A percentile compares a stretch with the other conserved stretches of the same genome.
Evolutionary conservation across 2,888 invertebrate species (phyloP).

Genomic region (Pyralis farinalis): DNA sequence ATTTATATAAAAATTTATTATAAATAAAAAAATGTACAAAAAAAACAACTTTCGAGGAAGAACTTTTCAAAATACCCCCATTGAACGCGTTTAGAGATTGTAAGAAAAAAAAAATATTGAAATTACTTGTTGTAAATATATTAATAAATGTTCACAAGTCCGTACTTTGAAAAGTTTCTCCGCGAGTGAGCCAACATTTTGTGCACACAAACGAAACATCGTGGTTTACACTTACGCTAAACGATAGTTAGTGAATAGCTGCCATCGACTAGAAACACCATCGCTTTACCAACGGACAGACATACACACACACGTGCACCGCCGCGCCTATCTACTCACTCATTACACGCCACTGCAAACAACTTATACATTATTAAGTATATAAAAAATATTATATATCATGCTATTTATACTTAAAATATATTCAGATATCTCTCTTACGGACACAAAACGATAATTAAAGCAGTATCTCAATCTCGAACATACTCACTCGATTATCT

Average conservation of each 20-base stretch:
- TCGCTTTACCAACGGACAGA: slow-evolving; percentile 1
- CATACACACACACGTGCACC: slow-evolving; percentile 25
- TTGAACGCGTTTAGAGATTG: too few species aligned
- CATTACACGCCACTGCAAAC: slow-evolving; percentile 8
- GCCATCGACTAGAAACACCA: slow-evolving; percentile 47
- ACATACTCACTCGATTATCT: too few species aligned
- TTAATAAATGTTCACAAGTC: too few species aligned
- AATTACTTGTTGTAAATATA: too few species aligned
- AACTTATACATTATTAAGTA: slow-evolving; percentile 3
- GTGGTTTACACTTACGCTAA: slow-evolving; percentile 13
- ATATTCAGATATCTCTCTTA: slow-evolving; percentile 1
- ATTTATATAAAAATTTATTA: slow-evolving; percentile 21
- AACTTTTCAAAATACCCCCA: too few species aligned
- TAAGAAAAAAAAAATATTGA: too few species aligned
- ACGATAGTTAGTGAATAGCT: slow-evolving; percentile 23
- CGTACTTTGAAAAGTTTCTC: slow-evolving; percentile 24
- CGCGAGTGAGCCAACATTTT: slow-evolving; percentile 18
- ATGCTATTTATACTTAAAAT: slow-evolving; percentile 2
- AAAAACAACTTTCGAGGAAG: not conserved
- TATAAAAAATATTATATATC: too few species aligned
- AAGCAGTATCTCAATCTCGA: too few species aligned
- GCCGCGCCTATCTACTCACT: not conserved
- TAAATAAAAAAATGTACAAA: slow-evolving; percentile 21
- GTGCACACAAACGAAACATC: slow-evolving; percentile 28
- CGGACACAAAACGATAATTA: not conserved